These are phyloP conservation scores for Drosophila ogumai DNA, from an alignment of 1,140 invertebrate genomes.

Conservation along the genomic window DNA sequence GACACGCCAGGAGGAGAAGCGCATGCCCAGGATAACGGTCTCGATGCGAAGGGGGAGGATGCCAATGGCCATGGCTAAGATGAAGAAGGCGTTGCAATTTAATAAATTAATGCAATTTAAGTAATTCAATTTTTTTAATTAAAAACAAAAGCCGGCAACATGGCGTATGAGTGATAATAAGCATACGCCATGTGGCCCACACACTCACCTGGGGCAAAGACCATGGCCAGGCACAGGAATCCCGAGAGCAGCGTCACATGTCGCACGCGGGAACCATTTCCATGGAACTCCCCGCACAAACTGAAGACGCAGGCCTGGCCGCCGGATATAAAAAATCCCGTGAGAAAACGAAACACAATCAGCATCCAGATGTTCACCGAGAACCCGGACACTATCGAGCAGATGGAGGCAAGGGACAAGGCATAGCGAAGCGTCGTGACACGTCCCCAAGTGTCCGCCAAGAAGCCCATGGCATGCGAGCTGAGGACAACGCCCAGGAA, in stretches of 20 bases:
- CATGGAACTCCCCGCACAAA: constrained; percentile 89
- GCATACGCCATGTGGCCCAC: neutral
- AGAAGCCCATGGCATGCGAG: constrained; percentile 91
- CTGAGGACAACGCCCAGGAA: constrained; percentile 88
- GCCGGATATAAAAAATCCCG: constrained; percentile 89
- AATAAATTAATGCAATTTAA: too few relatives aligned
- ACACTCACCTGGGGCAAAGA: constrained; percentile 87
- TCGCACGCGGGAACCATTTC: constrained; percentile 77
- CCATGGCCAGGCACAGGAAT: constrained; percentile 89
- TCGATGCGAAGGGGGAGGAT: constrained; percentile 87
- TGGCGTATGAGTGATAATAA: neutral
- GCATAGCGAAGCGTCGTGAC: constrained; percentile 89
- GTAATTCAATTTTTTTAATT: too few relatives aligned
- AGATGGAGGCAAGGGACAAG: constrained; percentile 88
- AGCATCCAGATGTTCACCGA: constrained; percentile 89
- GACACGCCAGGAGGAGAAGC: constrained; percentile 88
- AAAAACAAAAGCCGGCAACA: neutral
- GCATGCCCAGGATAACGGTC: constrained; percentile 83
- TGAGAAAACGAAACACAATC: constrained; percentile 89
- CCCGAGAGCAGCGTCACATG: constrained; percentile 87
- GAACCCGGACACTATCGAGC: constrained; percentile 88
- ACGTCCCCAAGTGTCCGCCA: constrained; percentile 91
- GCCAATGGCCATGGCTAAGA: constrained; percentile 87
- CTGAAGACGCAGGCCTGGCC: constrained; percentile 89
- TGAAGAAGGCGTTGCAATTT: neutral